Conservation (phyloP, 2,888 invertebrate species). For the Eupelmus urozonus region DNA sequence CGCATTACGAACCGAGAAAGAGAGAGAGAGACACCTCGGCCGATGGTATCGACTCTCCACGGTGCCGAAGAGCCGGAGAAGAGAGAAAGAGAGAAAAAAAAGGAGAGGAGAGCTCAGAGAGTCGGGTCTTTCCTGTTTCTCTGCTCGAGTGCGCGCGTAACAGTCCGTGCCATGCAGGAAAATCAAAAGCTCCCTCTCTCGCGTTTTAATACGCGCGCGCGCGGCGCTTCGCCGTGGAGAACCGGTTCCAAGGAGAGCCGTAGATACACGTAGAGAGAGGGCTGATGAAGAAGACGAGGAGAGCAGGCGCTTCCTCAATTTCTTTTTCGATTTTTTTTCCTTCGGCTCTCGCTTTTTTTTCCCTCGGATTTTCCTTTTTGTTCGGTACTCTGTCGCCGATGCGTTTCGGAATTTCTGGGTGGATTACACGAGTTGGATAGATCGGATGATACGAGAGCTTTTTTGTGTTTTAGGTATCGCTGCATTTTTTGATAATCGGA, state of each 20-base stretch:
- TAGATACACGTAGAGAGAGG: neutral
- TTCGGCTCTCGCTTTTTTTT: neutral
- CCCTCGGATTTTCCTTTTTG: neutral
- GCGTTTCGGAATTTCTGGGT: too few species aligned
- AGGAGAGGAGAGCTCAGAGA: neutral
- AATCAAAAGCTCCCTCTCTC: conserved; percentile 49
- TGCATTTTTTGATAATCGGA: too few species aligned
- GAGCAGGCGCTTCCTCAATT: conserved; percentile 10
- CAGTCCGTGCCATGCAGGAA: conserved; percentile 53
- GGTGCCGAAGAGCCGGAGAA: neutral
- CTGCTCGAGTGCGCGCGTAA: conserved; percentile 55
- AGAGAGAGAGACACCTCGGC: neutral
- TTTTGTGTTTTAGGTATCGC: too few species aligned
- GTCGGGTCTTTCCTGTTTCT: conserved; percentile 53
- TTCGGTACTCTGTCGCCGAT: too few species aligned
- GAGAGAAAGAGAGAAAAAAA: conserved; percentile 15
- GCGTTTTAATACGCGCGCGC: conserved; percentile 42
- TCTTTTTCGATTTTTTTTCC: conserved; percentile 14
- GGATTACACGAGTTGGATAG: too few species aligned
- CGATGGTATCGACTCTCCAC: neutral
- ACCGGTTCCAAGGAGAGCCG: neutral
- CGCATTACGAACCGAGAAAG: too few species aligned
- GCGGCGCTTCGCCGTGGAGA: conserved; percentile 2
- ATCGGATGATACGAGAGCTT: too few species aligned
- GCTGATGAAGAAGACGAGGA: conserved; percentile 7